These are phyloP conservation scores for Mycetomoellerius zeteki DNA, from an alignment of 1,140 invertebrate genomes.

Conservation along the genomic window DNA sequence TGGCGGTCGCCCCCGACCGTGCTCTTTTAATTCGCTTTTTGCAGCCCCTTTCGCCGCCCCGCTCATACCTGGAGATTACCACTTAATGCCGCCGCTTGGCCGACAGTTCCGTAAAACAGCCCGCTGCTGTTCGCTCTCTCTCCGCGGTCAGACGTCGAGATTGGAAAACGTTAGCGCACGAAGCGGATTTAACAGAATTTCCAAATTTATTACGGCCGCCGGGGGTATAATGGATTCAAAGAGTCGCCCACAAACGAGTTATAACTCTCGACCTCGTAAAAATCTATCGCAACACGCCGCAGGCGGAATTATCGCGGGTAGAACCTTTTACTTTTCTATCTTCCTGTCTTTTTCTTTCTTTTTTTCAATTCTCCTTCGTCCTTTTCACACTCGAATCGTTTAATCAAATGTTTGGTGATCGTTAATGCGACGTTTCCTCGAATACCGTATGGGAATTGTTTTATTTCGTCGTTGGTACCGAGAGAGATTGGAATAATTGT, in stretches of 20 bases:
- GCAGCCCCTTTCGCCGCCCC: conserved; percentile 43
- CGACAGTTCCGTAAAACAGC: conserved; percentile 65
- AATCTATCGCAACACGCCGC: conserved; percentile 55
- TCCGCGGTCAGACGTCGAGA: conserved; percentile 59
- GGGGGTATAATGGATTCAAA: conserved; percentile 61
- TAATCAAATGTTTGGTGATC: not conserved
- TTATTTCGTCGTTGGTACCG: not conserved
- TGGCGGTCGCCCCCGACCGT: conserved; percentile 39
- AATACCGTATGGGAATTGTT: not conserved
- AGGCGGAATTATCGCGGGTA: conserved; percentile 37
- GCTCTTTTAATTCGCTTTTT: conserved; percentile 76
- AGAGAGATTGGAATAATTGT: conserved; percentile 13
- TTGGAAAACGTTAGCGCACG: conserved; percentile 59
- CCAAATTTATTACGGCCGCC: conserved; percentile 61
- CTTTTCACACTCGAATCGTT: not conserved
- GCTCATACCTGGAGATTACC: conserved; percentile 70
- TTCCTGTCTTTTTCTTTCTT: not conserved
- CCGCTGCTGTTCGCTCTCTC: conserved; percentile 39
- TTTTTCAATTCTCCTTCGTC: conserved; percentile 18
- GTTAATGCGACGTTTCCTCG: conserved; percentile 21
- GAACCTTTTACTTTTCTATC: not conserved
- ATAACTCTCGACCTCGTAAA: conserved; percentile 57
- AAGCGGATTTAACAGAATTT: conserved; percentile 59
- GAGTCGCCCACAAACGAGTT: conserved; percentile 60
- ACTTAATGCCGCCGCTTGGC: conserved; percentile 68